phyloP scores from a whole-genome alignment of 2,888 invertebrate species.

The Drosophila neonasuta region DNA sequence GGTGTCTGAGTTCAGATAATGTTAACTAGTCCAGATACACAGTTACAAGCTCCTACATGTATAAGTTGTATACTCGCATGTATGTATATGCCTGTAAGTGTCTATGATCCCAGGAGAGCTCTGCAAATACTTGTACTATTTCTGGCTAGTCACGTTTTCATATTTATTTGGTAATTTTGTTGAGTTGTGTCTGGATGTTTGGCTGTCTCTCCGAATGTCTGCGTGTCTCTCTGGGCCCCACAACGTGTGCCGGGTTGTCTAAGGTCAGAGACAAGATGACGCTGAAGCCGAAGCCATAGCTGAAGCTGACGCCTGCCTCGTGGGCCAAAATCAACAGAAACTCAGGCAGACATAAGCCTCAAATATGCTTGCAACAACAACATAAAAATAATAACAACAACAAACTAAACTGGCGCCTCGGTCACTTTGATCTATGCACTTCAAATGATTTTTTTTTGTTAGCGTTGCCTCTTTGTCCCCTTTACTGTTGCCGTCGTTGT shows the following conservation, averaged over 20 bases:
- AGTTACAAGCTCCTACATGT: not conserved
- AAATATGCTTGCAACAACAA: constrained; percentile 41
- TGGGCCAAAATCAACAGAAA: constrained; percentile 54
- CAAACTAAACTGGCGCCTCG: constrained; percentile 63
- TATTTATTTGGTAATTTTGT: constrained; percentile 68
- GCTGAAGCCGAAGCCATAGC: not conserved
- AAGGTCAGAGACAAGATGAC: constrained; percentile 60
- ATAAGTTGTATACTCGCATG: not conserved
- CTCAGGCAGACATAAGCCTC: constrained; percentile 38
- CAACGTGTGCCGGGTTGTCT: constrained; percentile 71
- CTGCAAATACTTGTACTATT: constrained; percentile 13
- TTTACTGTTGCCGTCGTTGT: constrained; percentile 19
- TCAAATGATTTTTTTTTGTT: constrained; percentile 67
- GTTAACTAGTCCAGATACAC: constrained; percentile 1
- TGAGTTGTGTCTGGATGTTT: constrained; percentile 16
- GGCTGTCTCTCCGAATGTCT: not conserved
- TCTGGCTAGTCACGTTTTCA: constrained; percentile 63
- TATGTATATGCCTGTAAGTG: not conserved
- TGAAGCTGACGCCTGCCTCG: constrained; percentile 47
- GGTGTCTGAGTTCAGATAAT: constrained; percentile 12
- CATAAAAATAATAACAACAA: constrained; percentile 31
- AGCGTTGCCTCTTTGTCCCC: constrained; percentile 27
- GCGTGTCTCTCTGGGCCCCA: constrained; percentile 29
- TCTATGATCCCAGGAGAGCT: constrained; percentile 5
- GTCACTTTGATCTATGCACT: constrained; percentile 75